A percentile compares a stretch with the other conserved stretches of the same genome.
phyloP scores from a whole-genome alignment of 2,797 vertebrate genomes.

The Ambastaia sidthimunki region DNA sequence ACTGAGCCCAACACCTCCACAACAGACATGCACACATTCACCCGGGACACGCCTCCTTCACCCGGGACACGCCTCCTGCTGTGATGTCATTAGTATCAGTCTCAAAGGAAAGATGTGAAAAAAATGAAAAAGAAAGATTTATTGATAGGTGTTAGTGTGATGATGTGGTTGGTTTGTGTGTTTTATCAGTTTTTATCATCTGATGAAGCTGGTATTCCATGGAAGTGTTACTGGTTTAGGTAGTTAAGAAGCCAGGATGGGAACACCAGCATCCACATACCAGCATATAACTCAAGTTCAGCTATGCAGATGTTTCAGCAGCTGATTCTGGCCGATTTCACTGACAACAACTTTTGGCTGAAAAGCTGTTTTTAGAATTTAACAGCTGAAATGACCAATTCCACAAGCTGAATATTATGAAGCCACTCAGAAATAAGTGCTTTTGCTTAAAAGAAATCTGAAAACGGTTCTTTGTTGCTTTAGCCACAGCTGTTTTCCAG shows the following conservation, averaged over 20 bases:
- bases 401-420: not conserved
- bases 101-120: slow-evolving; percentile 1
- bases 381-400: not conserved
- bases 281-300: too few relatives aligned
- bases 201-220: too few relatives aligned
- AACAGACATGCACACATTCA: slow-evolving; percentile 29
- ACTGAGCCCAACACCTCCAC: slow-evolving; percentile 68
- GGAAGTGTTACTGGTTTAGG: too few relatives aligned
- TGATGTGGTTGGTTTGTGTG: slow-evolving; percentile 3
- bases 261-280: too few relatives aligned
- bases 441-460: not conserved
- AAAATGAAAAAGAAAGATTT: slow-evolving; percentile 21
- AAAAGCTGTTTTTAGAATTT: not conserved
- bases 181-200: not conserved
- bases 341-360: too few relatives aligned
- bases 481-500: not conserved
- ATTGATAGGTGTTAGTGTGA: slow-evolving; percentile 18
- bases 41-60: too few relatives aligned
- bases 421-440: not conserved
- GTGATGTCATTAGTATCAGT: slow-evolving; percentile 2
- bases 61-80: slow-evolving; percentile 32
- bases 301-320: too few relatives aligned
- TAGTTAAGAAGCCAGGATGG: too few relatives aligned
- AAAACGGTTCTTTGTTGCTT: not conserved
- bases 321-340: too few relatives aligned